Conservation (phyloP, 92 coral and sea anemone genomes). For the Porites lobata region DNA sequence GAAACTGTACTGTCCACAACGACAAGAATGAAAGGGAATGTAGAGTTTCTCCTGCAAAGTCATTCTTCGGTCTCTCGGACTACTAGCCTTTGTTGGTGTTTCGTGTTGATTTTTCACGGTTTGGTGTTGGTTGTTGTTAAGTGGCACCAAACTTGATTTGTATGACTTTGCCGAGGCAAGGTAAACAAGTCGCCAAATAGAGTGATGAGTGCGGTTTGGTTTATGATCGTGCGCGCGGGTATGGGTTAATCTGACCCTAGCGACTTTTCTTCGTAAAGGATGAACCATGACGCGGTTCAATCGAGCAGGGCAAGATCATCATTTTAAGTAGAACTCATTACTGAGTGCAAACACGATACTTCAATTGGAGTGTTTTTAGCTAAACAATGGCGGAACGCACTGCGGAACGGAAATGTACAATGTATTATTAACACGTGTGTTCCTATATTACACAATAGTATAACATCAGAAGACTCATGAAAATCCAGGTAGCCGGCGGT, state of each 20-base stretch:
- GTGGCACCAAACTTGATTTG: conserved; percentile 78
- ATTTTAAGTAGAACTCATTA: conserved; percentile 34
- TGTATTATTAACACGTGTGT: conserved; percentile 37
- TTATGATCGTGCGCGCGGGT: not conserved
- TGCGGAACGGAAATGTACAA: conserved; percentile 60
- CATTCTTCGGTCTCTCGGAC: conserved; percentile 30
- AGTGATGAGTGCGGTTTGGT: conserved; percentile 29
- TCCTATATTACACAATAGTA: conserved; percentile 9
- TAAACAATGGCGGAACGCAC: conserved; percentile 24
- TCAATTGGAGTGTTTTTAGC: conserved; percentile 42
- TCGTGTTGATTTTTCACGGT: conserved; percentile 73
- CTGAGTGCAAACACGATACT: conserved; percentile 36
- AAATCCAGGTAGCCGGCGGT: not conserved
- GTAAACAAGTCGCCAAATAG: conserved; percentile 51
- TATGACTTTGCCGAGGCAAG: conserved; percentile 55
- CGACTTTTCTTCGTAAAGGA: conserved; percentile 11
- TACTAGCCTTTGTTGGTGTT: conserved; percentile 45
- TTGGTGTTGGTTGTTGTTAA: conserved; percentile 52
- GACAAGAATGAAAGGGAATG: conserved; percentile 12
- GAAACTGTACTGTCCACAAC: conserved; percentile 10
- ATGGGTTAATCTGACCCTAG: not conserved
- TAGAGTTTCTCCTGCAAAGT: not conserved
- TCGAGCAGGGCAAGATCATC: conserved; percentile 16
- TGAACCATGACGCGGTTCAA: not conserved
- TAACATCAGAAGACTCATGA: conserved; percentile 21